Conservation (phyloP, 2,888 invertebrate genomes). For the Epirrhoe tristata region DNA sequence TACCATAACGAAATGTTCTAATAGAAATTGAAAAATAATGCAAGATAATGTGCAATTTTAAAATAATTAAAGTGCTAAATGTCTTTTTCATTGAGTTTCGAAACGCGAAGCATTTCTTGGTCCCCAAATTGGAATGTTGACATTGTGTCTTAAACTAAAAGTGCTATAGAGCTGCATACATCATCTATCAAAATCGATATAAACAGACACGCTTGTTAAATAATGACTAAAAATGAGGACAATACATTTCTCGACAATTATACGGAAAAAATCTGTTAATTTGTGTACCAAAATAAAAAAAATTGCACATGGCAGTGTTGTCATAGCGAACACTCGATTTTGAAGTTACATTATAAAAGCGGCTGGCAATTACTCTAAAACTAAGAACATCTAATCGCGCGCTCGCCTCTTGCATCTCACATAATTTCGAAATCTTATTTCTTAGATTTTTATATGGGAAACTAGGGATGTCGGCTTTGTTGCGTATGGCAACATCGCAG, state of each 20-base stretch:
- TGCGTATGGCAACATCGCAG: slow-evolving; percentile 23
- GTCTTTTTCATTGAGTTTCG: slow-evolving; percentile 58
- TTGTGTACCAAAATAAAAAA: slow-evolving; percentile 65
- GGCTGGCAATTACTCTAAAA: slow-evolving; percentile 82
- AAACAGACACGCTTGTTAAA: slow-evolving; percentile 70
- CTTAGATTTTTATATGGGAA: slow-evolving; percentile 46
- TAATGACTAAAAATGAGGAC: slow-evolving; percentile 75
- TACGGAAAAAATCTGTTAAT: slow-evolving; percentile 65
- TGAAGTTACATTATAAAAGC: slow-evolving; percentile 77
- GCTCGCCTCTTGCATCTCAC: slow-evolving; percentile 58
- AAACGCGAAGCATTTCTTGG: slow-evolving; percentile 66
- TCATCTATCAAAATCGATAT: slow-evolving; percentile 56
- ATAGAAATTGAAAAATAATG: slow-evolving; percentile 32
- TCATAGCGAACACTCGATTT: slow-evolving; percentile 78
- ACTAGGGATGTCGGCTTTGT: slow-evolving; percentile 28
- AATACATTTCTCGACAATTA: slow-evolving; percentile 67
- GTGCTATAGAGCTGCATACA: slow-evolving; percentile 62
- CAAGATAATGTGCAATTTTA: slow-evolving; percentile 48
- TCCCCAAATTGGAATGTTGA: slow-evolving; percentile 81
- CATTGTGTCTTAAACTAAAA: slow-evolving; percentile 60
- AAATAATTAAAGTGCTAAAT: slow-evolving; percentile 51
- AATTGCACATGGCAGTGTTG: slow-evolving; percentile 84
- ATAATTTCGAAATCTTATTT: slow-evolving; percentile 40
- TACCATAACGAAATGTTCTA: slow-evolving; percentile 19
- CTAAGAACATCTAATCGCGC: slow-evolving; percentile 77